Base-by-base conservation (phyloP, 2,113 vertebrate species). In the Probosciger aterrimus region DNA sequence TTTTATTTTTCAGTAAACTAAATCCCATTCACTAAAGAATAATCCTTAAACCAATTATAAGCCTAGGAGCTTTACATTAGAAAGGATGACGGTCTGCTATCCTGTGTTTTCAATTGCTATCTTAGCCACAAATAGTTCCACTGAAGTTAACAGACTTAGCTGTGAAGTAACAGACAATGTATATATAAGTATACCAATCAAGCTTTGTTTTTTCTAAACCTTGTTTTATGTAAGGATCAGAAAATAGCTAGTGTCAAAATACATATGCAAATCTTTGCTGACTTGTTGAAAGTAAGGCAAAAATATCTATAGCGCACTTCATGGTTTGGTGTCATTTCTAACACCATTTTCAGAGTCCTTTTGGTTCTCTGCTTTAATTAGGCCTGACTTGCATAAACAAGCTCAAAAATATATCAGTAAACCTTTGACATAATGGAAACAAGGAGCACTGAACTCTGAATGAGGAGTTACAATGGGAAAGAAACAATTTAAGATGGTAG, bases 1-100 rank as follows among this genome's bases (percentile, higher is more conserved):
- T 86, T 86, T 96, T 92, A 84, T 84, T 95, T 93, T 97, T 86
- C 57, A 85, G 67, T 94, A 93, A 91, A 96, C 31, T 94, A 81
- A 91, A 85, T 50, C 19, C 31, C 22, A 62, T 80, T 69, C 20
- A 87, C 47, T 90, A 39, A 82, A 89, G 86, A 92, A 68, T 82
- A 97, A 95, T 83, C 97, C 86, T 89, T 92, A 93, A 86, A 90
- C 43, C 41, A 92, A 86, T 31, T 53, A 53, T 57, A 80, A 23
- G 27, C 44, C 62, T 67, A 67, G 57, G 50, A 59, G 18, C 47
- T 89, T 33, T 70, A 30, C 18, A 43, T 80, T 80, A 37, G 76
- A 93, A 92, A 47, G 28, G 33, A 85, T 64, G 44, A 50, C 19
- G 7, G 86, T 62, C 37, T 60, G 49, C 39, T 70, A 31, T 30